A percentile compares a stretch with the other conserved stretches of the same genome.
Evolutionary conservation across 2,113 vertebrate species (phyloP).

Genomic region (Megalops atlanticus): DNA sequence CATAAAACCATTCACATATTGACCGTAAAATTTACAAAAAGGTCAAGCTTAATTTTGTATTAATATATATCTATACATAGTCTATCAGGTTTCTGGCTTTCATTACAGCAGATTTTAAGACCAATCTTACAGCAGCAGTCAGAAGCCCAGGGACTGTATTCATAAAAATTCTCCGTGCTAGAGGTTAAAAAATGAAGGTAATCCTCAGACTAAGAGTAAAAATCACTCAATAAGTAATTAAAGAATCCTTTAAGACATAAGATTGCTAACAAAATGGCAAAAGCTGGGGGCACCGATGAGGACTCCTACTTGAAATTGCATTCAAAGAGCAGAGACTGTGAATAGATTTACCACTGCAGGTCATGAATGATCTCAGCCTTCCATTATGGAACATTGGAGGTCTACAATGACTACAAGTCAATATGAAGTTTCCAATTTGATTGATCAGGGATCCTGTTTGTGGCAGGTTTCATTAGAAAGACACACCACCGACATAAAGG

Average conservation of each 20-base stretch:
- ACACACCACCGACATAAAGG: too few relatives aligned
- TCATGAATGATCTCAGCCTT: neutral
- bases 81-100: constrained; percentile 1
- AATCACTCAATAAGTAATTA: too few relatives aligned
- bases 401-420: neutral
- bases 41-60: constrained; percentile 26
- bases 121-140: neutral
- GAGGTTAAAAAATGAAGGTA: too few relatives aligned
- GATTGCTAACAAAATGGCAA: too few relatives aligned
- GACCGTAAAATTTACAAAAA: constrained; percentile 20
- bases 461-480: too few relatives aligned
- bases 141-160: neutral
- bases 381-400: neutral
- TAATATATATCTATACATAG: constrained; percentile 27
- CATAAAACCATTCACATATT: constrained; percentile 31
- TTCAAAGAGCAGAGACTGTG: neutral
- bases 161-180: neutral
- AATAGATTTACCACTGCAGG: neutral
- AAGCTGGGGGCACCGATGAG: neutral
- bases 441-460: neutral
- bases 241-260: too few relatives aligned
- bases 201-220: too few relatives aligned
- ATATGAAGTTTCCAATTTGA: neutral
- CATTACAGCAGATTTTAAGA: neutral
- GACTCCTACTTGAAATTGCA: neutral